phyloP scores from a whole-genome alignment of 2,797 vertebrate genomes.

The Discoglossus pictus region DNA sequence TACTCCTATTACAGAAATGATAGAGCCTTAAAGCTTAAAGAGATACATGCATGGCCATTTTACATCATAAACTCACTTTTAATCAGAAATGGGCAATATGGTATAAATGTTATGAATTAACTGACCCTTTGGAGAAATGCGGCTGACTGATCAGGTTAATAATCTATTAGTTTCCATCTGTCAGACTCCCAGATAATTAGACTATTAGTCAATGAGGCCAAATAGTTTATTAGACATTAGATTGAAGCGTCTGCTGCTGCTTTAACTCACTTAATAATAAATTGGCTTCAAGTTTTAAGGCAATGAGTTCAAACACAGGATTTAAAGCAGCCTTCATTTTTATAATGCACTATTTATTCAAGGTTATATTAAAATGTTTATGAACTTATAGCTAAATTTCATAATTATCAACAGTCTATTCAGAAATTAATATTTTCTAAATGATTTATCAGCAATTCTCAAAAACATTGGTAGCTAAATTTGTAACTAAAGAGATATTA shows the following conservation, averaged over 20 bases:
- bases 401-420: too few species aligned
- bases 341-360: too few species aligned
- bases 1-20: too few species aligned
- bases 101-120: constrained; percentile 25
- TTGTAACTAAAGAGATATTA: too few species aligned
- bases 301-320: not conserved
- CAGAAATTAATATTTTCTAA: too few species aligned
- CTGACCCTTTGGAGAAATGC: constrained; percentile 40
- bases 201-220: constrained; percentile 42
- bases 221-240: constrained; percentile 31
- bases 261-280: constrained; percentile 26
- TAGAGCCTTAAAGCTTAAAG: too few species aligned
- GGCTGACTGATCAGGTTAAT: constrained; percentile 52
- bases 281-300: constrained; percentile 18
- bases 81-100: constrained; percentile 32
- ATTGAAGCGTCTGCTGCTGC: constrained; percentile 25
- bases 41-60: too few species aligned
- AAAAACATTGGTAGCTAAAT: too few species aligned
- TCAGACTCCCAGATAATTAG: constrained; percentile 41
- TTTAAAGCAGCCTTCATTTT: not conserved
- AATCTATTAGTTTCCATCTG: constrained; percentile 49
- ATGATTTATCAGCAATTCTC: too few species aligned
- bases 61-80: not conserved
- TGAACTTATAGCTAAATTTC: too few species aligned
- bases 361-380: too few species aligned